Base-by-base conservation (phyloP, 2,888 invertebrate genomes). In the Coenonympha arcania region DNA sequence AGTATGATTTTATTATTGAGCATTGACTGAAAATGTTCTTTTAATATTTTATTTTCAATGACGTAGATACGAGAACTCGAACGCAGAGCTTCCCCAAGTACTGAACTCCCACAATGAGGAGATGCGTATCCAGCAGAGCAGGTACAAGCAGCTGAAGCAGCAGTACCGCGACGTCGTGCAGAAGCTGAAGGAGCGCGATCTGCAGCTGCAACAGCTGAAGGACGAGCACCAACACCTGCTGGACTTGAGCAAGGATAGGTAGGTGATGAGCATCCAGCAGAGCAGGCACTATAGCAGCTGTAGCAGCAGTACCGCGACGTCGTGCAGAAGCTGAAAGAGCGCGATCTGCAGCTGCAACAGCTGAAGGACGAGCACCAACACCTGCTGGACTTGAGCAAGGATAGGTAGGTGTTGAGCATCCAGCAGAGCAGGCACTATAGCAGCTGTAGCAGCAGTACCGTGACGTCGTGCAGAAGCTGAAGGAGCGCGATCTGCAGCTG, bases 21-120 rank as follows among this genome's bases (percentile, higher is more conserved):
- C n/a, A n/a, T n/a, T n/a, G n/a, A n/a, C n/a, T n/a, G n/a, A n/a
- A n/a, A n/a, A n/a, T n/a, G n/a, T n/a, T n/a, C n/a, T n/a, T n/a
- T n/a, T n/a, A n/a, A n/a, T n/a, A n/a, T n/a, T n/a, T 26, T 26
- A 28, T 26, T 18, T 18, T 4, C 8, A 22, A 13, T 22, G 4
- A 24, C 8, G 39, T 54, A 89, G 89, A 63, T 93, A 92, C 68
- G 94, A 95, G 76, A 92, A 91, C 22, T 90, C 91, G 1, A 92
- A 91, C 65, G 93, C 93, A 0, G 93, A 94, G 68, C 74, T 94
- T 42, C 94, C 94, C 0, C 89, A 91, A 66, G 86, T 93, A 3
- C 80, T 95, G 30, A 90, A 91, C 72, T 90, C 93, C 0, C 93
- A 94, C 71, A 90, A 89, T 54, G 94, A 94, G 68, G 94, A 95